Evolutionary conservation across 1,140 invertebrate species (phyloP), one percentile per base, ranked within the genome.

Genomic region (Bicyclus anynana): DNA sequence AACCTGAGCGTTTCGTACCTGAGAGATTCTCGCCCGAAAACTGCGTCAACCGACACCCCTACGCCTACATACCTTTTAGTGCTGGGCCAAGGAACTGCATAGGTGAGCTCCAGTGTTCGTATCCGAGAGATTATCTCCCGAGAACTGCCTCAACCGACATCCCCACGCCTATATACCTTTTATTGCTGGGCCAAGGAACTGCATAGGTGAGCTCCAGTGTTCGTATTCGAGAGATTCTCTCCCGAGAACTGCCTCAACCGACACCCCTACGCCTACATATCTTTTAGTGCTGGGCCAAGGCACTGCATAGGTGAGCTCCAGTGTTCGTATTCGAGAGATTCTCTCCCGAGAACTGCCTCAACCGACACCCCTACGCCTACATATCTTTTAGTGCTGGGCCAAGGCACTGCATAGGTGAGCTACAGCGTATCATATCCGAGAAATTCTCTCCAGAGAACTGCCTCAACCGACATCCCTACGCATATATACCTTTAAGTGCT

Each of bases 401-500:
- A n/a, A n/a, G n/a, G n/a, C n/a, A n/a, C n/a, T n/a, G n/a, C n/a
- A n/a, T n/a, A n/a, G n/a, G n/a, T n/a, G n/a, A n/a, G n/a, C n/a
- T n/a, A n/a, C n/a, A n/a, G n/a, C n/a, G n/a, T 93, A 93, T 91
- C 67, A 86, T 90, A 67, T 92, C 92, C 0, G 91, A 93, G 58
- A 82, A 92, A 44, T 93, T 92, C 69, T 49, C 81, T 0, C 77
- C 84, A 9, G 88, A 90, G 59, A 84, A 87, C 49, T 55, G 77
- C 4, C 50, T 74, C 2, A 67, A 77, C 14, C 79, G 91, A 40
- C 90, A 89, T 65, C 86, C 78, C 2, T 90, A 84, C 59, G 69
- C 90, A 0, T 94, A 90, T 64, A 79, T 94, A 10, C 92, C 93
- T 1, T 95, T 95, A 65, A 93, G 93, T 12, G 91, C 92, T 44